phyloP scores from a whole-genome alignment of 2,797 vertebrate species.

The Heliangelus exortis region DNA sequence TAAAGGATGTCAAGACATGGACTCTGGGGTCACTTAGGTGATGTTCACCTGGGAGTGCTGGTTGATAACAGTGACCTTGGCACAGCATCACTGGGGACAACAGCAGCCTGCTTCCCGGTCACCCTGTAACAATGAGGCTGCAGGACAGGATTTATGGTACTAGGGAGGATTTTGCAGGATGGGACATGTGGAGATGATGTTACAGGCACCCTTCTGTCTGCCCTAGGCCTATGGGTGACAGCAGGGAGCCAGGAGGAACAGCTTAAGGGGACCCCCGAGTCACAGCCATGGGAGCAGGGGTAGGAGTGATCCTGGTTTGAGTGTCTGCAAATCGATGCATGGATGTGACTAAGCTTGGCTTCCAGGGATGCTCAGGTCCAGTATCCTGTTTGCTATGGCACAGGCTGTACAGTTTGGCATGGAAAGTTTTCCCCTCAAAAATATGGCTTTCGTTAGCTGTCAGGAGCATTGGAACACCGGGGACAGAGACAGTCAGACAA shows the following conservation, averaged over 20 bases:
- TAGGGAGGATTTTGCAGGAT: background rate
- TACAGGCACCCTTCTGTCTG: background rate
- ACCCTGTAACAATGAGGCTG: background rate
- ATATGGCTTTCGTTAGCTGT: background rate
- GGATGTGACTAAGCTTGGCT: background rate
- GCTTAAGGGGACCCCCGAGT: rapidly evolving
- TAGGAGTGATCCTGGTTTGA: background rate
- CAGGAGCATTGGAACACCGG: background rate
- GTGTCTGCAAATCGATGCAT: background rate
- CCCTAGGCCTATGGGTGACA: background rate
- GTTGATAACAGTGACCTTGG: background rate
- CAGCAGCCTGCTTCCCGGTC: background rate
- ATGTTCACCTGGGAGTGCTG: background rate
- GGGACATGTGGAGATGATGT: background rate
- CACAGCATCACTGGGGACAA: background rate
- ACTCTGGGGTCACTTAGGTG: background rate
- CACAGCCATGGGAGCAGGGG: background rate
- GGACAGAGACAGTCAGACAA: background rate
- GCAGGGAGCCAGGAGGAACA: background rate
- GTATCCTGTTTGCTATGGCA: background rate
- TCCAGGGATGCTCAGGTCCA: background rate
- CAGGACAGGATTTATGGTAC: background rate
- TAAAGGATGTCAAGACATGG: background rate
- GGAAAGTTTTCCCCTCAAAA: background rate
- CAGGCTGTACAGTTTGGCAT: background rate